Evolutionary conservation across 2,888 invertebrate genomes (phyloP), one percentile per base, ranked within the genome.

Genomic region (Disparrhopalites patrizii): DNA sequence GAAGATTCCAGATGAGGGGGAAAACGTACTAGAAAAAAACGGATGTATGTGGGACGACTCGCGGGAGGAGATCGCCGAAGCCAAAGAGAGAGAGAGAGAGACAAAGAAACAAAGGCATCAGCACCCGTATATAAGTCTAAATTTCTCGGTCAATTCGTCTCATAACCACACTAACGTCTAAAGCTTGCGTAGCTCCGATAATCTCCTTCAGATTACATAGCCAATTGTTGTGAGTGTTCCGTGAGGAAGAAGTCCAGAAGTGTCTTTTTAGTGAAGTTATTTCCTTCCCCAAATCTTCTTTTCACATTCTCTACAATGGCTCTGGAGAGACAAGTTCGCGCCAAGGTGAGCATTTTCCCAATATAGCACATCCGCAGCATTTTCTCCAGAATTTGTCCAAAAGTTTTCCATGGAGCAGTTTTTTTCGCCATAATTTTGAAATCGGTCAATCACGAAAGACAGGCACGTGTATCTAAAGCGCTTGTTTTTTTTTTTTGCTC

Each of bases 311-410:
- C 30, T 4, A 47, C 18, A 79, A 92, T 92, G 92, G 91, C 92
- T 87, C 86, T 92, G 82, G 91, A 92, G 87, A 89, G 92, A 83
- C 89, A 89, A 86, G 90, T 92, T 83, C 88, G 89, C 80, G 87
- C 87, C 80, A 92, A 92, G 89, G 91, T 92, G 81, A 83, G 83
- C n/a, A n/a, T n/a, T n/a, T n/a, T n/a, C n/a, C n/a, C n/a, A n/a
- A n/a, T n/a, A n/a, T n/a, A n/a, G n/a, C n/a, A n/a, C n/a, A n/a
- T n/a, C n/a, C n/a, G n/a, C n/a, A n/a, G n/a, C n/a, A n/a, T n/a
- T n/a, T n/a, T n/a, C n/a, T n/a, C n/a, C n/a, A n/a, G n/a, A n/a
- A n/a, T n/a, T n/a, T n/a, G n/a, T n/a, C n/a, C n/a, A n/a, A n/a
- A n/a, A n/a, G n/a, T n/a, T n/a, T n/a, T n/a, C n/a, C n/a, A n/a